Evolutionary conservation across 2,113 vertebrate species (phyloP).

Genomic region (Blennius ocellaris): DNA sequence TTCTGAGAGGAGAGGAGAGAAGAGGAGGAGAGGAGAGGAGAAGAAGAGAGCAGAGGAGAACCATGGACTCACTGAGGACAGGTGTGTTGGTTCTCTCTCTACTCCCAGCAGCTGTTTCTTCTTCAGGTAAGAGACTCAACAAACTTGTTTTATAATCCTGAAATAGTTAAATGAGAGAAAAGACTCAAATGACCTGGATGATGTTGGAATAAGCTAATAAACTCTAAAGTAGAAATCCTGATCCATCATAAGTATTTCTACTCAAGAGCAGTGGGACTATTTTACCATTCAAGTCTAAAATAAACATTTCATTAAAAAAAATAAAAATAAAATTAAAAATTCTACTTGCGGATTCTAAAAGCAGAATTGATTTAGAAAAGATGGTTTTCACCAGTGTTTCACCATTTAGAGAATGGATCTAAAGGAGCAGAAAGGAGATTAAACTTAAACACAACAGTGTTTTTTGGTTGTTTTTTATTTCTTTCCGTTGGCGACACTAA

Average conservation of each 20-base stretch:
- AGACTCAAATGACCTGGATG: not conserved
- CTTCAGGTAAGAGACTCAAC: constrained; percentile 50
- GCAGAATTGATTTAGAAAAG: not conserved
- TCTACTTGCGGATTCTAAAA: not conserved
- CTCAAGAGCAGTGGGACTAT: not conserved
- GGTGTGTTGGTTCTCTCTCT: constrained; percentile 37
- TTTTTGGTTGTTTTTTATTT: too few relatives aligned
- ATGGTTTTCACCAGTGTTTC: too few relatives aligned
- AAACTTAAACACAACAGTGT: too few relatives aligned
- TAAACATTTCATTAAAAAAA: too few relatives aligned
- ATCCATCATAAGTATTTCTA: not conserved
- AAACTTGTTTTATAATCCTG: not conserved
- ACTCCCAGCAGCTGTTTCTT: constrained; percentile 42
- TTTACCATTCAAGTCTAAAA: not conserved
- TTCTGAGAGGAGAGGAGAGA: constrained; percentile 9
- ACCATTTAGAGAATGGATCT: too few relatives aligned
- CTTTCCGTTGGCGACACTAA: constrained; percentile 11
- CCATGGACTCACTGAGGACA: constrained; percentile 36
- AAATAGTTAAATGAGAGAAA: too few relatives aligned
- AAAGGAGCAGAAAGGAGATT: too few relatives aligned
- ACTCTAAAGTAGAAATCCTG: not conserved
- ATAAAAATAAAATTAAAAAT: too few relatives aligned
- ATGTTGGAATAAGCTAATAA: too few relatives aligned
- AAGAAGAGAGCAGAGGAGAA: not conserved
- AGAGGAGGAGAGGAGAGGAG: not conserved